Evolutionary conservation across 2,888 invertebrate species (phyloP), one percentile per base, ranked within the genome.

Genomic region (Rugalucina vietnamica): DNA sequence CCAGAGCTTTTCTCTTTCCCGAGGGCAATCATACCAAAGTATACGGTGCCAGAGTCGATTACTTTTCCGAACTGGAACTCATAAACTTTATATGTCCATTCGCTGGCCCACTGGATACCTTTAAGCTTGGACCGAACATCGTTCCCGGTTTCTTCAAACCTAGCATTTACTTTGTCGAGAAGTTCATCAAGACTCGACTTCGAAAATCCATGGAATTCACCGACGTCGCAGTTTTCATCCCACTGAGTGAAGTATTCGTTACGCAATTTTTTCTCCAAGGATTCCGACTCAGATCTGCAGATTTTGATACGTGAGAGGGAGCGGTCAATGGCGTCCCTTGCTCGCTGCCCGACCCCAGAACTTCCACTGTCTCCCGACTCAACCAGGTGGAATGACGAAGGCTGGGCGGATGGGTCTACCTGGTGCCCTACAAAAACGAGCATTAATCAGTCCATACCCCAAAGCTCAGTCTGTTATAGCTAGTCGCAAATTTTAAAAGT

Each of bases 171-270:
- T 36, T 39, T 36, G 21, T 32, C 36, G 24, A 76, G 27, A 32
- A 76, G 43, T 18, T 21, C 24, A 27, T 37, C 60, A 8, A 76
- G 36, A 12, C 36, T 54, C 5, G 18, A 10, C 37, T 14, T n/a
- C 5, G 76, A 34, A 57, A 57, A 57, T 4, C 76, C 76, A 10
- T 39, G 27, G 54, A 37, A 76, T 21, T 76, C 76, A 12, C 21
- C 32, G 12, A 76, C 60, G n/a, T 76, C 76, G 37, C 60, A 65
- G 27, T 27, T 60, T 76, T 76, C 76, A n/a, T 60, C 32, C 76
- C 76, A 76, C 27, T 34, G n/a, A 8, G 32, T 34, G 34, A 76
- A 76, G 36, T 76, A 60, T 34, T 76, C 76, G 8, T 27, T 24
- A 57, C 39, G 57, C 32, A 76, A 37, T 49, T 39, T 73, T 4